Evolutionary conservation across 1,140 invertebrate genomes (phyloP), one percentile per base, ranked within the genome.

Genomic region (Oedothorax gibbosus): DNA sequence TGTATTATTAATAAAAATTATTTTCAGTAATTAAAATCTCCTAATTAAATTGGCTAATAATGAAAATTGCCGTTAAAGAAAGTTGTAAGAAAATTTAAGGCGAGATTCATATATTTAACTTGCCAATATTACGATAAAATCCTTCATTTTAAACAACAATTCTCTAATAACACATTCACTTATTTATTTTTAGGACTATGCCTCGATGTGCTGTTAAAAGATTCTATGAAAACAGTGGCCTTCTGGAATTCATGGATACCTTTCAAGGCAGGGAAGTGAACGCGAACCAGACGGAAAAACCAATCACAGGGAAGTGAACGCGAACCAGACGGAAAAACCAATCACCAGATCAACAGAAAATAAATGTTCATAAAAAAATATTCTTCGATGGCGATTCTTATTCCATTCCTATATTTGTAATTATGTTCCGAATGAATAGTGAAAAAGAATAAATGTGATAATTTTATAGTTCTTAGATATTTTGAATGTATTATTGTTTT

Each of bases 161-260:
- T 7, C 10, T 18, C 18, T 69, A 2, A 51, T 14, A 51, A 2
- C 15, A 14, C 12, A 62, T 21, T 35, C 3, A 57, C 12, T 56
- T 73, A 10, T 56, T 7, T 5, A 11, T 73, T 57, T 73, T n/a
- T n/a, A 73, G 71, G 71, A 73, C 71, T 6, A 73, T 73, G 71
- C 71, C 71, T 57, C n/a, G 54, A 9, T 12, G 20, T 35, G 71
- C 71, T 12, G 53, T 73, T 11, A 50, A 56, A 9, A 11, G 18
- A 10, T 73, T 73, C 21, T 57, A 57, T 50, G 51, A 21, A 18
- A 73, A 73, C 71, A 73, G 51, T 50, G 71, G 71, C 18, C 71
- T 73, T 12, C 54, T 73, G n/a, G 51, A 54, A 14, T 73, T 73
- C 12, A 73, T 73, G 71, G 71, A 73, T 14, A 57, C 51, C 35